A percentile compares a stretch with the other conserved stretches of the same genome.
These are phyloP conservation scores for Acleris sparsana DNA, from an alignment of 2,888 invertebrate species.

Conservation along the genomic window DNA sequence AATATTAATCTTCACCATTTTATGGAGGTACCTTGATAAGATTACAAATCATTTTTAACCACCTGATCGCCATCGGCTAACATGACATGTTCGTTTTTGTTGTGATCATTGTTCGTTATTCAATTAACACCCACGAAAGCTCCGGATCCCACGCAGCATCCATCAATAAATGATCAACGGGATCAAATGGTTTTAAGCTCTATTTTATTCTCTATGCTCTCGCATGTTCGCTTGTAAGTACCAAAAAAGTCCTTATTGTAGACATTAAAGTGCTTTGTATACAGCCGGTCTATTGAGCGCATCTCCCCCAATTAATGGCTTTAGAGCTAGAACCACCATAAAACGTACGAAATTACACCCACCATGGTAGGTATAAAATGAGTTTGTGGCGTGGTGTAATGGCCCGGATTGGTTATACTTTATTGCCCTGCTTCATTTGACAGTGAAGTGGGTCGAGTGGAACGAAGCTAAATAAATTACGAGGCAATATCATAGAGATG, in stretches of 20 bases:
- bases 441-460: constrained; percentile 67
- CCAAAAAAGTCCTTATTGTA: constrained; percentile 5
- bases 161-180: constrained; percentile 30
- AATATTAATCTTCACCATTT: too few relatives aligned
- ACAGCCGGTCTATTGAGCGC: constrained; percentile 17
- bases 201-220: constrained; percentile 12
- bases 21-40: not conserved
- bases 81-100: constrained; percentile 42
- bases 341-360: constrained; percentile 32
- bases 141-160: constrained; percentile 49
- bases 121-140: constrained; percentile 58
- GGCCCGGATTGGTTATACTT: constrained; percentile 58
- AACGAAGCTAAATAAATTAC: constrained; percentile 71
- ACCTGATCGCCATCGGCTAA: constrained; percentile 23
- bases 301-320: constrained; percentile 28
- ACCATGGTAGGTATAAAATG: constrained; percentile 36
- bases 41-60: constrained; percentile 30
- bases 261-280: constrained; percentile 19
- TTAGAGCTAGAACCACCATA: constrained; percentile 21
- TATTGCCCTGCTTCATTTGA: constrained; percentile 64
- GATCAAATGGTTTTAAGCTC: constrained; percentile 22
- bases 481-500: constrained; percentile 45
- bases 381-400: constrained; percentile 45
- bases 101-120: constrained; percentile 50
- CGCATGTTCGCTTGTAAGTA: not conserved